Evolutionary conservation across 2,797 vertebrate species (phyloP), one percentile per base, ranked within the genome.

Genomic region (Cercopithecus mitis): DNA sequence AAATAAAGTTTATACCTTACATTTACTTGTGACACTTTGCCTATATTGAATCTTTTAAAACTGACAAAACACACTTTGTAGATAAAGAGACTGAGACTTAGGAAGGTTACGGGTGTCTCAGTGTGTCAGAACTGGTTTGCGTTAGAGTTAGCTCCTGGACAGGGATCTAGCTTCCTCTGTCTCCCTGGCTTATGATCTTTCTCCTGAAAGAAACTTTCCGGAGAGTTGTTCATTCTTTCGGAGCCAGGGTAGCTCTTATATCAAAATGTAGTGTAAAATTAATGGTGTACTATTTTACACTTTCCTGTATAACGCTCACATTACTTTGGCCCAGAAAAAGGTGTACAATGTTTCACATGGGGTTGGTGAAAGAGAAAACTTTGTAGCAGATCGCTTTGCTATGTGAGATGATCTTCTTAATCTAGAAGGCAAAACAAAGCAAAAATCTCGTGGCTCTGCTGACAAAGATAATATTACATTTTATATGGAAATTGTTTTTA

Each of bases 381-480:
- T 55, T 76, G 77, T 81, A 52, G 33, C 3, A 72, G 25, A 47
- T 79, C 15, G 5, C 72, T 91, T 20, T 58, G 4, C 39, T 50
- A 30, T 43, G 2, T 61, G 36, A 93, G 22, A n/a, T 80, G 3
- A 83, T 91, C 19, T 75, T 93, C 83, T 95, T 97, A 70, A 85
- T 47, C 4, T 73, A 36, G 22, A 64, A 43, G 25, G 10, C 12
- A 50, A 58, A 77, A 61, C 5, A 43, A 83, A 82, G 41, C 36
- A 30, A 67, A 47, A 80, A 4, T 50, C 2, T 27, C 1, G 1
- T 27, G 19, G 8, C 11, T 75, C 5, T 75, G 20, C 22, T 73
- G 57, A 91, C 14, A 85, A 36, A 57, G 15, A 91, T 24, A 88
- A 94, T 88, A 91, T 95, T 79, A 50, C 20, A 52, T 90, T 92